Conservation (phyloP, 2,113 vertebrate species). For the Lasiurus cinereus region DNA sequence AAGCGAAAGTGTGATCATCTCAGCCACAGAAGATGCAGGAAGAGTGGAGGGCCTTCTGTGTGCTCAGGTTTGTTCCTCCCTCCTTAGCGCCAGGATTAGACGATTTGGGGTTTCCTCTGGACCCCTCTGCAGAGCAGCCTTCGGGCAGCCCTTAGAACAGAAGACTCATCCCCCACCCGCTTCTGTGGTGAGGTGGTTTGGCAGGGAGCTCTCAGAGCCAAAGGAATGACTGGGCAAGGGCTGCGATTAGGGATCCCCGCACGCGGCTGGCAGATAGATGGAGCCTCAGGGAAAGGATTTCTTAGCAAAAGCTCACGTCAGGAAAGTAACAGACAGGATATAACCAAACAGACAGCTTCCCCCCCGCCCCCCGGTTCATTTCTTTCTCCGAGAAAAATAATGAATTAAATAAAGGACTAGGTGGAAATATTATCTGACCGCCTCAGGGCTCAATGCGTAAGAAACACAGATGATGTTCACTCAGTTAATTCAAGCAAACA, state of each 20-base stretch:
- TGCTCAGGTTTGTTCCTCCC: background rate
- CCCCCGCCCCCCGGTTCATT: background rate
- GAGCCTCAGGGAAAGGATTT: constrained; percentile 48
- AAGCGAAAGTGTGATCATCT: background rate
- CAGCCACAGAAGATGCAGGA: background rate
- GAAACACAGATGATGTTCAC: constrained; percentile 1
- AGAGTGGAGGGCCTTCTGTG: accelerated
- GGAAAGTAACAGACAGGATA: constrained; percentile 35
- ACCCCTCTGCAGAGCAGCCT: background rate
- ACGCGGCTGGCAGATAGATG: background rate
- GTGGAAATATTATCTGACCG: background rate
- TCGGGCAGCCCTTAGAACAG: background rate
- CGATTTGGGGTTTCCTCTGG: background rate
- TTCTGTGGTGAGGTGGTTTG: background rate
- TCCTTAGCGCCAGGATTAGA: too few relatives aligned
- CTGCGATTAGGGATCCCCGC: background rate
- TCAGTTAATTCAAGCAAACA: constrained; percentile 31
- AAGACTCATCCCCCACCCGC: background rate
- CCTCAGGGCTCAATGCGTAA: background rate
- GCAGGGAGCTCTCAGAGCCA: background rate
- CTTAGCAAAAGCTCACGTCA: constrained; percentile 41
- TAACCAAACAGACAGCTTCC: background rate
- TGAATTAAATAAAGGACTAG: background rate
- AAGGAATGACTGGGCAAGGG: constrained; percentile 9
- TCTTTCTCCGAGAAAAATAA: background rate